Percentiles rank a stretch among this genome's conserved stretches.
These are phyloP conservation scores for Cnemophilus loriae DNA, from an alignment of 2,113 vertebrate genomes.

Conservation along the genomic window DNA sequence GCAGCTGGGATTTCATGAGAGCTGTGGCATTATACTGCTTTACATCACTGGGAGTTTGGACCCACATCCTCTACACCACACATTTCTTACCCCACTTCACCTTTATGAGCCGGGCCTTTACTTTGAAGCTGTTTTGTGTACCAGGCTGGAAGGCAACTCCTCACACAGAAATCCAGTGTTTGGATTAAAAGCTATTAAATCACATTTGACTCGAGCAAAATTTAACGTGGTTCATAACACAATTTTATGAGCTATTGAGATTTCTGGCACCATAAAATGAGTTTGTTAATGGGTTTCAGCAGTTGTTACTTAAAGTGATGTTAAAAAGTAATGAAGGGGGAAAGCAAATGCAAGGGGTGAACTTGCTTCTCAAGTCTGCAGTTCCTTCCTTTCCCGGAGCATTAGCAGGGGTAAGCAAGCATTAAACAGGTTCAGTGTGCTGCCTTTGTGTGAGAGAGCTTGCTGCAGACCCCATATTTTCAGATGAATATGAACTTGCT, in stretches of 20 bases:
- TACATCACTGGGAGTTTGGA: background rate
- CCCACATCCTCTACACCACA: background rate
- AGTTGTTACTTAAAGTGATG: conserved; percentile 41
- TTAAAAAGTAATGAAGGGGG: conserved; percentile 44
- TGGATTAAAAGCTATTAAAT: conserved; percentile 53
- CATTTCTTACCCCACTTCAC: background rate
- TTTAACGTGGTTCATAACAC: conserved; percentile 35
- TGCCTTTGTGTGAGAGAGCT: conserved; percentile 32
- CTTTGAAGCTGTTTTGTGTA: conserved; percentile 14
- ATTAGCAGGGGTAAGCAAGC: conserved; percentile 4
- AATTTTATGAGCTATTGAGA: conserved; percentile 59
- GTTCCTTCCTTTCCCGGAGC: background rate
- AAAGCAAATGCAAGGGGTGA: conserved; percentile 13
- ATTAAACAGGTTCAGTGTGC: conserved; percentile 24
- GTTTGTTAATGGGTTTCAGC: conserved; percentile 63
- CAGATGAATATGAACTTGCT: conserved; percentile 28
- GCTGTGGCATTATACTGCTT: background rate
- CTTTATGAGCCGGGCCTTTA: background rate
- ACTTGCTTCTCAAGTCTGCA: background rate
- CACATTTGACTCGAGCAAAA: conserved; percentile 25
- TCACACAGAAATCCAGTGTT: conserved; percentile 8
- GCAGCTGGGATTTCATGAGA: background rate
- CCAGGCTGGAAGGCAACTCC: background rate
- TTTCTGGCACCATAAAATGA: conserved; percentile 57
- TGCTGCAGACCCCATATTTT: background rate